These are phyloP conservation scores for Pandemis heparana DNA, from an alignment of 2,888 invertebrate species.

Conservation along the genomic window DNA sequence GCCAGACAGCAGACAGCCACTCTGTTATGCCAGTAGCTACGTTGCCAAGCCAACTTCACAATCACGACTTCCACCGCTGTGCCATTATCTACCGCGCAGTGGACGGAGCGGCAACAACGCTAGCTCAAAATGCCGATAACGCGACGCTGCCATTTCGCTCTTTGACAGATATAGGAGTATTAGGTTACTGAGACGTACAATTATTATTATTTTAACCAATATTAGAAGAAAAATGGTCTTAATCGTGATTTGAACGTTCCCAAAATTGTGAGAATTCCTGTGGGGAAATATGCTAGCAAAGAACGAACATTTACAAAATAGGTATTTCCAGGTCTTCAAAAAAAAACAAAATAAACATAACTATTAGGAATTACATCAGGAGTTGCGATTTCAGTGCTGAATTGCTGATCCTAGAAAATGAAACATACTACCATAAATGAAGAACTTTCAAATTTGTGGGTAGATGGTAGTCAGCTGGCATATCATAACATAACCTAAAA, in stretches of 20 bases:
- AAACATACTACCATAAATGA: not conserved
- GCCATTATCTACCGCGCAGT: conserved; percentile 38
- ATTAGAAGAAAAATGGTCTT: not conserved
- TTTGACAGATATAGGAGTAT: conserved; percentile 22
- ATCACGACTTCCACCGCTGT: conserved; percentile 26
- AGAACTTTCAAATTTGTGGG: conserved; percentile 28
- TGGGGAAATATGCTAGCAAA: not conserved
- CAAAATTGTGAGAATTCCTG: not conserved
- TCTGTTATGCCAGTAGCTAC: conserved; percentile 22
- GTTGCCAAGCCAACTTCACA: conserved; percentile 38
- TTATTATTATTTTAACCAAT: not conserved
- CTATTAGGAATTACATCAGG: not conserved
- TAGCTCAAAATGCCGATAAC: conserved; percentile 41
- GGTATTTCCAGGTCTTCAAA: not conserved
- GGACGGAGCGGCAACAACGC: conserved; percentile 36
- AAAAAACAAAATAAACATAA: not conserved
- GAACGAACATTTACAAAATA: not conserved
- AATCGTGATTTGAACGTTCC: not conserved
- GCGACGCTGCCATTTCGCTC: conserved; percentile 53
- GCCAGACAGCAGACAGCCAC: conserved; percentile 36
- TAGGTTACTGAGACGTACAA: not conserved
- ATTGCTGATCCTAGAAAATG: not conserved
- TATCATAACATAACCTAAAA: conserved; percentile 32
- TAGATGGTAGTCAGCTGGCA: conserved; percentile 24
- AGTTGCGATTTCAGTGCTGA: not conserved